Conservation (phyloP, 2,888 invertebrate genomes). For the Hirudinaria manillensis region DNA sequence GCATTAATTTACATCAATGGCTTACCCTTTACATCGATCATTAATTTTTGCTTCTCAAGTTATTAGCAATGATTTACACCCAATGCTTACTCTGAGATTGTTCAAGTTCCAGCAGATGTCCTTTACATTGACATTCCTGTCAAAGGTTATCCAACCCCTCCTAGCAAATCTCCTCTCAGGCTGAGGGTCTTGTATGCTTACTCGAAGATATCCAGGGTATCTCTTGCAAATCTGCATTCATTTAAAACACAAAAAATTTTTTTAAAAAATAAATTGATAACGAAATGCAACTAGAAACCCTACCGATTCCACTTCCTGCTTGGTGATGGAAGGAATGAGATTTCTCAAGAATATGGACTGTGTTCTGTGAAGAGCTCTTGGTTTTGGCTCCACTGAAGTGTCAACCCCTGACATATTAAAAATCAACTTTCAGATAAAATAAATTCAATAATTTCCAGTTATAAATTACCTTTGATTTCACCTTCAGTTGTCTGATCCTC, state of each 20-base stretch:
- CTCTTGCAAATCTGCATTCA: conserved; percentile 69
- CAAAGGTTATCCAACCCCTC: conserved; percentile 96
- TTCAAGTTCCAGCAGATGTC: conserved; percentile 99
- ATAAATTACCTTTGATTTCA: too few relatives aligned
- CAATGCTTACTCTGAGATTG: conserved; percentile 69
- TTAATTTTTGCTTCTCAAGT: not conserved
- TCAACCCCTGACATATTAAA: not conserved
- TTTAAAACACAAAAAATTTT: not conserved
- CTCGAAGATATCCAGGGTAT: conserved; percentile 81
- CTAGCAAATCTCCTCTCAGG: conserved; percentile 92
- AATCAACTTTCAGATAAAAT: too few relatives aligned
- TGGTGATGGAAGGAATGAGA: conserved; percentile 88
- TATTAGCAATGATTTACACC: not conserved
- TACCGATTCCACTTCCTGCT: conserved; percentile 90
- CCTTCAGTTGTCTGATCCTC: too few relatives aligned
- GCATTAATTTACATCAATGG: not conserved
- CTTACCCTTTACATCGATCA: not conserved
- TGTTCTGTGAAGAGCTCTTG: conserved; percentile 76
- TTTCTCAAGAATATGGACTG: conserved; percentile 93
- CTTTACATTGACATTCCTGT: conserved; percentile 91
- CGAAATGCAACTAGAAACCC: conserved; percentile 50
- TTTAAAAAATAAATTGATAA: not conserved
- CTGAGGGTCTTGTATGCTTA: conserved; percentile 92
- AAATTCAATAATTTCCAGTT: too few relatives aligned
- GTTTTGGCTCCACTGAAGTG: conserved; percentile 42